Conservation (phyloP, 2,888 invertebrate species). For the Prenolepis imparis region DNA sequence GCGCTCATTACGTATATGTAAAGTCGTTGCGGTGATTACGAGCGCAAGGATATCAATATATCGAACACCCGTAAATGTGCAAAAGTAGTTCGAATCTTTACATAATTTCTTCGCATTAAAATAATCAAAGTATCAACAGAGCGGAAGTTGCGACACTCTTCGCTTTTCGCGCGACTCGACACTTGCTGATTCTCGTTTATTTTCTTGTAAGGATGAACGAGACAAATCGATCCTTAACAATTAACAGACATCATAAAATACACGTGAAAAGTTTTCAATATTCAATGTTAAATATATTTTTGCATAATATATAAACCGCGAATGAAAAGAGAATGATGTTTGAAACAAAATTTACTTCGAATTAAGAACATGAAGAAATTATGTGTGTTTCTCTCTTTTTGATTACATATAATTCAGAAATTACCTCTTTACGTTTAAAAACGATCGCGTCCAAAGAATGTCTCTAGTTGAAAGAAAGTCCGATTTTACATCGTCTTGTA, state of each 20-base stretch:
- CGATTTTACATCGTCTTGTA: neutral
- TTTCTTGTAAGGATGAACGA: neutral
- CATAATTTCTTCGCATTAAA: constrained; percentile 26
- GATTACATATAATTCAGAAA: neutral
- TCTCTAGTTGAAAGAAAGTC: neutral
- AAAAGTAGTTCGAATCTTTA: constrained; percentile 41
- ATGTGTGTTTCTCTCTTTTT: neutral
- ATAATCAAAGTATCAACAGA: neutral
- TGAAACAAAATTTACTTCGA: neutral
- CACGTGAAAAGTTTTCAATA: neutral
- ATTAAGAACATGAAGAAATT: neutral
- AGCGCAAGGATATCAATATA: constrained; percentile 35
- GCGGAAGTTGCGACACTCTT: constrained; percentile 17
- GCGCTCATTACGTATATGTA: constrained; percentile 25
- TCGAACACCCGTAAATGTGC: neutral
- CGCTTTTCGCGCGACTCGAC: neutral
- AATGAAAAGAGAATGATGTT: neutral
- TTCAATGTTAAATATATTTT: neutral
- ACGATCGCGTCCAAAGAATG: neutral
- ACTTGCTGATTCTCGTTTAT: neutral
- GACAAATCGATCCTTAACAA: neutral
- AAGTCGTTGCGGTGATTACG: constrained; percentile 10
- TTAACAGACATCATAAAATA: neutral
- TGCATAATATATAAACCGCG: neutral
- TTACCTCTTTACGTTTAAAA: neutral